Percentiles rank a stretch among this genome's conserved stretches.
phyloP scores from a whole-genome alignment of 2,888 invertebrate species.

The Ornithoptera alexandrae region DNA sequence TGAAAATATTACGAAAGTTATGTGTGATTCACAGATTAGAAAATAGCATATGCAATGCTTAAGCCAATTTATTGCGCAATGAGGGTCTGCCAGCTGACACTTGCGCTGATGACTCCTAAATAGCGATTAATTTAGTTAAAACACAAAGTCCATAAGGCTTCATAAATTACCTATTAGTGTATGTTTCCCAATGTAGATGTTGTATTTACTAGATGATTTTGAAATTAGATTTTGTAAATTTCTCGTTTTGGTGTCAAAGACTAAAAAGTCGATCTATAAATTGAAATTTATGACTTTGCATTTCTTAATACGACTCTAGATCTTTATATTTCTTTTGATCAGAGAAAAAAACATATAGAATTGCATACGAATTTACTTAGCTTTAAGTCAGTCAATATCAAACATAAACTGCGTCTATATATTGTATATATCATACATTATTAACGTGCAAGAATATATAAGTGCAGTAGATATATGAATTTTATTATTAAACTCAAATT shows the following conservation, averaged over 20 bases:
- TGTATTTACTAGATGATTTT: conserved; percentile 6
- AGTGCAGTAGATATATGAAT: too few species aligned
- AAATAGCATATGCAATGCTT: conserved; percentile 38
- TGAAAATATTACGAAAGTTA: conserved; percentile 31
- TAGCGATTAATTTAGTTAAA: conserved; percentile 52
- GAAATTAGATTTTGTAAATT: conserved; percentile 11
- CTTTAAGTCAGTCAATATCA: too few species aligned
- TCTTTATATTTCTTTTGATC: not conserved
- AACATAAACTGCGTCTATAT: too few species aligned
- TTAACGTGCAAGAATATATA: too few species aligned
- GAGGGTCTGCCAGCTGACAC: conserved; percentile 51
- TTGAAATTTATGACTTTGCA: conserved; percentile 3
- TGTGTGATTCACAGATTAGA: conserved; percentile 47
- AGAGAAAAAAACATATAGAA: too few species aligned
- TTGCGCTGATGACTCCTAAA: conserved; percentile 52
- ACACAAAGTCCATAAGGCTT: conserved; percentile 44
- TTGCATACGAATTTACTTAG: too few species aligned
- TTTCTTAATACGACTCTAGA: not conserved
- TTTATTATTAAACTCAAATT: too few species aligned
- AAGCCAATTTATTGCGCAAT: conserved; percentile 54
- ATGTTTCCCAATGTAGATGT: conserved; percentile 34
- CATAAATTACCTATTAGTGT: conserved; percentile 15
- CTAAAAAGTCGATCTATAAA: conserved; percentile 6
- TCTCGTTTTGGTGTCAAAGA: conserved; percentile 4
- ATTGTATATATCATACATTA: too few species aligned